These are phyloP conservation scores for Sclerodermus sp. DNA, from an alignment of 2,888 invertebrate species.

Conservation along the genomic window DNA sequence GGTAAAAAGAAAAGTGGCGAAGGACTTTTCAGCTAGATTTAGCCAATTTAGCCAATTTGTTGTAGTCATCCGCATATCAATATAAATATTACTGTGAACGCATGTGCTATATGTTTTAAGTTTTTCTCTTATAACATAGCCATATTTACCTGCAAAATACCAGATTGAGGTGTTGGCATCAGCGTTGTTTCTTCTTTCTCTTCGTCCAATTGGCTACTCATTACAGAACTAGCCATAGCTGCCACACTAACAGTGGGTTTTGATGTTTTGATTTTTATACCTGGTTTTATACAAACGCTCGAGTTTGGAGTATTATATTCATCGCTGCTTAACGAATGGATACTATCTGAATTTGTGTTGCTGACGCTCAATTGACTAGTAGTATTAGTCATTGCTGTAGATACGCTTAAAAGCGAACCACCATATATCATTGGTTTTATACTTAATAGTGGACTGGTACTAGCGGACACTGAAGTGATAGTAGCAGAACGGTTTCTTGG, in stretches of 20 bases:
- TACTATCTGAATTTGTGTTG: conserved; percentile 61
- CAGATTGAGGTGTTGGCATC: conserved; percentile 57
- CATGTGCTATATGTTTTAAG: too few relatives aligned
- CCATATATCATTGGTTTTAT: conserved; percentile 64
- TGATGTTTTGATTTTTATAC: conserved; percentile 27
- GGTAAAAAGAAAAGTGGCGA: too few relatives aligned
- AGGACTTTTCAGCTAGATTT: background rate
- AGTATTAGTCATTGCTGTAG: conserved; percentile 59
- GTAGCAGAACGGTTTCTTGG: conserved; percentile 64
- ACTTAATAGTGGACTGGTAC: conserved; percentile 71
- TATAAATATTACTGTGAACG: too few relatives aligned
- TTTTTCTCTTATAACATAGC: too few relatives aligned
- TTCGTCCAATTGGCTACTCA: conserved; percentile 39
- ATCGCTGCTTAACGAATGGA: conserved; percentile 63
- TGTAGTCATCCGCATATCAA: too few relatives aligned
- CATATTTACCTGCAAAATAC: conserved; percentile 66
- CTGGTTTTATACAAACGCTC: conserved; percentile 29
- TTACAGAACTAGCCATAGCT: conserved; percentile 43
- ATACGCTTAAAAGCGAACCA: conserved; percentile 67
- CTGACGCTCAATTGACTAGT: conserved; percentile 44
- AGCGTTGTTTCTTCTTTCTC: conserved; percentile 45
- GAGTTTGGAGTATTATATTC: conserved; percentile 41
- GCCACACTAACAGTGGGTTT: conserved; percentile 54
- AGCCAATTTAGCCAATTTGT: too few relatives aligned
- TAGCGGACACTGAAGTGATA: conserved; percentile 67